Percentiles rank a stretch among this genome's conserved stretches.
Evolutionary conservation across 2,888 invertebrate genomes (phyloP).

Genomic region (Lasioglossum morio): DNA sequence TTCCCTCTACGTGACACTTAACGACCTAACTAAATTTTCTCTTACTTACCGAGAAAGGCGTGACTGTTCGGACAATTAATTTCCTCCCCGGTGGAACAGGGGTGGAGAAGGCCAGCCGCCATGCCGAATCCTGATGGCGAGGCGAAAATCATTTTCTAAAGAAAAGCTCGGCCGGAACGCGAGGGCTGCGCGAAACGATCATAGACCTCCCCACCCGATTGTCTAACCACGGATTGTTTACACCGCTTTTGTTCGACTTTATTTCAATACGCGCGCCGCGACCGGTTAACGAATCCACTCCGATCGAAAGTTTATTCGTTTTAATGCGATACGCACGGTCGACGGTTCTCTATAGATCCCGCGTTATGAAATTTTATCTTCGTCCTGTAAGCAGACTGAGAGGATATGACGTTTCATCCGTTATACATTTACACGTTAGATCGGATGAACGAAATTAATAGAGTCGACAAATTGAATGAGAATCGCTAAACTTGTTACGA

Average conservation of each 20-base stretch:
- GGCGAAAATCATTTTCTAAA: conserved; percentile 19
- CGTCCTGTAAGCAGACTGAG: background rate
- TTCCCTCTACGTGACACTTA: conserved; percentile 48
- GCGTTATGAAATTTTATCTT: conserved; percentile 12
- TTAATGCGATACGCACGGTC: background rate
- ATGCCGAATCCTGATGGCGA: background rate
- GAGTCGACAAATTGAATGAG: background rate
- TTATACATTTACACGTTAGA: background rate
- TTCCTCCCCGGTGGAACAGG: conserved; percentile 5
- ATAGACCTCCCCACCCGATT: background rate
- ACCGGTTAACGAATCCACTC: conserved; percentile 1
- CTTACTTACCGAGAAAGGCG: conserved; percentile 48
- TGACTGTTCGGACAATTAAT: conserved; percentile 47
- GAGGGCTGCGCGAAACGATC: background rate
- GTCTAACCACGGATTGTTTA: background rate
- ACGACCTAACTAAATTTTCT: conserved; percentile 65
- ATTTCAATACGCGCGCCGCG: background rate
- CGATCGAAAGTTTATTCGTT: conserved; percentile 4
- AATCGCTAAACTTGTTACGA: background rate
- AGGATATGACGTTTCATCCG: background rate
- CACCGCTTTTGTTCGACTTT: conserved; percentile 7
- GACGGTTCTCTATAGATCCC: background rate
- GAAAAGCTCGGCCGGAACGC: background rate
- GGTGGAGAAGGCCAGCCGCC: background rate
- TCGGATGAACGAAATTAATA: conserved; percentile 7